A percentile compares a stretch with the other conserved stretches of the same genome.
Evolutionary conservation across 2,113 vertebrate genomes (phyloP).

Genomic region (Zosterops japonicus): DNA sequence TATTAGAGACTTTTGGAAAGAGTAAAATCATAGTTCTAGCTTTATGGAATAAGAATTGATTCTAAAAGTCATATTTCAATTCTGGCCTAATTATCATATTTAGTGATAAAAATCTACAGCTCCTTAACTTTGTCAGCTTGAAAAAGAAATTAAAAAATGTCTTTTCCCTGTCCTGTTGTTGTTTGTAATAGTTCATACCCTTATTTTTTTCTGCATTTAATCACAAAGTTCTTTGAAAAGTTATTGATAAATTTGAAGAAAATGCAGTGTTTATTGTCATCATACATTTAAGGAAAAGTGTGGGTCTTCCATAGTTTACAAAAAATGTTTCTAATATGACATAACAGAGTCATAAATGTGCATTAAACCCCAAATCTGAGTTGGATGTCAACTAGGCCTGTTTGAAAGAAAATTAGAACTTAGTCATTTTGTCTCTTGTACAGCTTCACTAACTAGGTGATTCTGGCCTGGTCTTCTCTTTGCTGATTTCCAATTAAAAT

Average conservation of each 20-base stretch:
- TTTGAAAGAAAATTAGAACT: not conserved
- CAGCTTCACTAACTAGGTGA: not conserved
- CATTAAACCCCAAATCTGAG: not conserved
- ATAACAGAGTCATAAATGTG: not conserved
- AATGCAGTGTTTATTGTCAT: not conserved
- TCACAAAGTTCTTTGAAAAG: not conserved
- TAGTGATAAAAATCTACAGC: not conserved
- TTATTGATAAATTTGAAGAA: not conserved
- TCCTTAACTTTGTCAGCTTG: not conserved
- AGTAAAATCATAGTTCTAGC: not conserved
- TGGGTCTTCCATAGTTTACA: not conserved
- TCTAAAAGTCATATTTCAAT: not conserved
- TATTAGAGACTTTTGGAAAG: not conserved
- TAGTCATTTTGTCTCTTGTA: not conserved
- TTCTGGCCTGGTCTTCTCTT: not conserved
- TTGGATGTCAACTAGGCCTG: not conserved
- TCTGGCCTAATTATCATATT: not conserved
- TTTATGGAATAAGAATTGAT: not conserved
- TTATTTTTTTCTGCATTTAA: not conserved
- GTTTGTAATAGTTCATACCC: not conserved
- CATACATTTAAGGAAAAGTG: not conserved
- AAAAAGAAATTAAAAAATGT: not conserved
- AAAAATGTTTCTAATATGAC: not conserved
- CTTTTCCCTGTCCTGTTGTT: not conserved
- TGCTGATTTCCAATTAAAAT: constrained; percentile 11